phyloP scores from a whole-genome alignment of 2,797 vertebrate genomes.

The Tenualosa thibaudeaui region DNA sequence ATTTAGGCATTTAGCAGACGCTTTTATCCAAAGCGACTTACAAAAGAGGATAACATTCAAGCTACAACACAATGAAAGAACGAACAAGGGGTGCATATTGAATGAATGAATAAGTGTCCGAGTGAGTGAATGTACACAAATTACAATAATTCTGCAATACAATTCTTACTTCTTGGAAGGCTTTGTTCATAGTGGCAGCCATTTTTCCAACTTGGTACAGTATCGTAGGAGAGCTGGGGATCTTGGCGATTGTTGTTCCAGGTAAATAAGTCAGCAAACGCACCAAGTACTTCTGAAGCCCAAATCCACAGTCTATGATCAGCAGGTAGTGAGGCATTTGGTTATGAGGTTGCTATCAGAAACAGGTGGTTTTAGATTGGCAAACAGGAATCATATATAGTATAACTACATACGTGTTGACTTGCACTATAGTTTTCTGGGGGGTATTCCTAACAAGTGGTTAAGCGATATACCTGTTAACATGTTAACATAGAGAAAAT shows the following conservation, averaged over 20 bases:
- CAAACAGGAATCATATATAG: background rate
- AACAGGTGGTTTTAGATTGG: background rate
- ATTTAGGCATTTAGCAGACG: no score
- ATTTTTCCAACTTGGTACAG: conserved; percentile 80
- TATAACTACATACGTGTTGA: background rate
- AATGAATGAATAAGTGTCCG: background rate
- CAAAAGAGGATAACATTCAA: no score
- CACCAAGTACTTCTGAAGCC: conserved; percentile 76
- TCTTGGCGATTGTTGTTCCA: conserved; percentile 76
- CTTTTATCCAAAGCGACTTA: no score
- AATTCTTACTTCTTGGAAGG: conserved; percentile 77
- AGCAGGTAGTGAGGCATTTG: background rate
- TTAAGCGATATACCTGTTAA: no score
- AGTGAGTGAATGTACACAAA: background rate
- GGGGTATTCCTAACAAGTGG: no score
- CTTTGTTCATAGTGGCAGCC: conserved; percentile 81
- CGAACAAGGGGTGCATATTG: no score
- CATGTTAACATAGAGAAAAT: no score
- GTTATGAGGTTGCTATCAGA: background rate
- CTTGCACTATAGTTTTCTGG: background rate
- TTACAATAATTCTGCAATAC: background rate
- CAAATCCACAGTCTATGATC: conserved; percentile 71
- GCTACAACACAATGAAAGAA: no score
- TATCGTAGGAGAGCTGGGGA: conserved; percentile 66
- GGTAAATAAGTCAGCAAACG: conserved; percentile 87